Evolutionary conservation across 2,797 vertebrate genomes (phyloP), one percentile per base, ranked within the genome.

Genomic region (Ispidina picta): DNA sequence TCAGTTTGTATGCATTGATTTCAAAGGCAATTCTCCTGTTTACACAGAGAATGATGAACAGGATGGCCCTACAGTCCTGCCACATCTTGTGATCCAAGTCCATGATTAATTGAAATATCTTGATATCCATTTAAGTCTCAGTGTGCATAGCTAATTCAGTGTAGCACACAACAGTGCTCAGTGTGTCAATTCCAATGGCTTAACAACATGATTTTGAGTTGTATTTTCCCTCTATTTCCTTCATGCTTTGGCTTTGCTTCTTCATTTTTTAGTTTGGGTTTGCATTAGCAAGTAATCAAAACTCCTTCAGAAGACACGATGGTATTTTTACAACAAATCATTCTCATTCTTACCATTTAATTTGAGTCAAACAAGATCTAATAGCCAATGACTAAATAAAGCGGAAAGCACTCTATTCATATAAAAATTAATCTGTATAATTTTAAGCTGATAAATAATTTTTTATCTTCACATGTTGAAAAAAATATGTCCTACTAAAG

Each of bases 101-200:
- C 75, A 77, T 87, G 72, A 94, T 92, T 80, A 95, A 92, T 66
- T 88, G 81, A 92, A 92, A 80, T 83, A 83, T 21, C 88, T 77
- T 66, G 39, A 82, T 80, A 83, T 91, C 83, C 51, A 55, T 93
- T 81, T 82, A 89, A 83, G 64, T 83, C 78, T 86, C 91, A 65
- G 71, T 83, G 41, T 75, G 86, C 48, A 70, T 69, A 87, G 66
- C 12, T 90, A 88, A 86, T 76, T 86, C 81, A 78, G 43, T 33
- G 28, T 41, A 74, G 81, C 69, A 88, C 69, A 77, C 60, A 74
- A 74, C 31, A 41, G 28, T 0, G 0, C n/a, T 75, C 62, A 63
- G 15, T 49, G 55, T 26, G 58, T 71, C 55, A 62, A 69, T 51
- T 82, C 83, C 65, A 83, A 75, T 31, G 65, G 81, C 29, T 94